These are phyloP conservation scores for Pelusios castaneus DNA, from an alignment of 2,113 vertebrate genomes.

Conservation along the genomic window DNA sequence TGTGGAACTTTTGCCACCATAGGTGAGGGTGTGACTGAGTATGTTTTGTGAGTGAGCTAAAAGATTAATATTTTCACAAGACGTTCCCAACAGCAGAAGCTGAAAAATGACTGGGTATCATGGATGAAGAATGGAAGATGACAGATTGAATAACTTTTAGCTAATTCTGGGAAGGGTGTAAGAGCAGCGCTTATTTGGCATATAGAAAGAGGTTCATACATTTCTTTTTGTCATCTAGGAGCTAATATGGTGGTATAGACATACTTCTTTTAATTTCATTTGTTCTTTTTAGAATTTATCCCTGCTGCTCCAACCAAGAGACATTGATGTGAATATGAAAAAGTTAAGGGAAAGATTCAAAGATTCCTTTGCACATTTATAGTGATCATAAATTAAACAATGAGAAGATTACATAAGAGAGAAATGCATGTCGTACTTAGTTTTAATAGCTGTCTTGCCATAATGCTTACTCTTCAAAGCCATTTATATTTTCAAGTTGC, in stretches of 20 bases:
- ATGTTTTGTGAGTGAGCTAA: not conserved
- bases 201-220: not conserved
- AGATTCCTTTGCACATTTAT: not conserved
- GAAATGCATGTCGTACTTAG: not conserved
- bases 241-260: not conserved
- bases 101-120: not conserved
- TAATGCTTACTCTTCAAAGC: not conserved
- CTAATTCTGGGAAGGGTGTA: not conserved
- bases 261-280: not conserved
- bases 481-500: not conserved
- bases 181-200: not conserved
- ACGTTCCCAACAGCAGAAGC: not conserved
- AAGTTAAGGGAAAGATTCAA: not conserved
- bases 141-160: not conserved
- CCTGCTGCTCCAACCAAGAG: not conserved
- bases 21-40: not conserved
- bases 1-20: not conserved
- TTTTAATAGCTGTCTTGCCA: not conserved
- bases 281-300: not conserved
- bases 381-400: not conserved
- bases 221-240: fast-evolving
- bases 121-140: not conserved
- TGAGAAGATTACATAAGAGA: not conserved
- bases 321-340: not conserved
- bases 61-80: not conserved